Evolutionary conservation across 2,797 vertebrate species (phyloP), one percentile per base, ranked within the genome.

Genomic region (Dendrocincla fuliginosa): DNA sequence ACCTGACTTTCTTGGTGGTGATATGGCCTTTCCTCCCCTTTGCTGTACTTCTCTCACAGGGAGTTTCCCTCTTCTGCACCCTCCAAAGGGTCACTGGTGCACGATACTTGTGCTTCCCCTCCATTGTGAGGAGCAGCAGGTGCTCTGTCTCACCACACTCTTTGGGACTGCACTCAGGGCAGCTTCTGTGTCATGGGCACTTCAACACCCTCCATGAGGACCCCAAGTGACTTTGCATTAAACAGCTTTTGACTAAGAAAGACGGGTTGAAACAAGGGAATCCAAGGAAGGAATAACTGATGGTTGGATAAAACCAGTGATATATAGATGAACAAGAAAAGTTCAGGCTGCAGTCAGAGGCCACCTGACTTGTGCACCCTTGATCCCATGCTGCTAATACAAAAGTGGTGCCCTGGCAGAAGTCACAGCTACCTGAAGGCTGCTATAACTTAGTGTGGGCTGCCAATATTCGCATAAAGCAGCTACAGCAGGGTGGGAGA

Each of bases 121-220:
- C 13, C 60, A 52, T 3, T 1, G 2, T 32, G 28, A 81, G 52
- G 24, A 90, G 44, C 9, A 83, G 33, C 16, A 4, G 25, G 17
- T 28, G 18, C 14, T 47, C 6, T 24, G 28, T 49, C 50, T 63
- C 7, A 18, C 27, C 16, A 39, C 15, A 9, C 9, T 61, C 1
- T 0, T 0, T 27, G 15, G 13, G 16, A 15, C 52, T 80, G 44
- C 20, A 25, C 11, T 24, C 39, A 25, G 22, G n/a, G 37, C 10
- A 9, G 16, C 3, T 32, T 15, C 37, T 14, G 4, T 8, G 22
- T 46, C 30, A 42, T 30, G 18, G 24, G 13, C 28, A 42, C 8
- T 74, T 47, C 37, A 56, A 6, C 5, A 5, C 18, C 13, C 5
- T 30, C 25, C 16, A 16, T 14, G 20, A 78, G 6, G 2, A 14